Evolutionary conservation across 2,797 vertebrate genomes (phyloP).

Genomic region (Muscicapa striata): DNA sequence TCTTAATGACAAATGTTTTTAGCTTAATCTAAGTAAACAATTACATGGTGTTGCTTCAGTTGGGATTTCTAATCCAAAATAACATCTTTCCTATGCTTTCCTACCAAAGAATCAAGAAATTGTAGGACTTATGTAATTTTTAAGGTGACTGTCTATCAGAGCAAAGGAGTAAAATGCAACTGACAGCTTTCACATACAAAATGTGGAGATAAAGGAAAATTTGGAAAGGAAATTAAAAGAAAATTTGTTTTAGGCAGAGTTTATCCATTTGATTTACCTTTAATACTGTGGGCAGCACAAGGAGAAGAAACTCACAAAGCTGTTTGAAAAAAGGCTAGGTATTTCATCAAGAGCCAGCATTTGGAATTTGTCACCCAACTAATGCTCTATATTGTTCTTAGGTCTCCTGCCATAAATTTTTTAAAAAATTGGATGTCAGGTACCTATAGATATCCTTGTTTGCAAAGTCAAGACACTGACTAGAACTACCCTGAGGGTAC

Average conservation of each 20-base stretch:
- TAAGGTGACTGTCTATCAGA: neutral
- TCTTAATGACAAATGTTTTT: constrained; percentile 78
- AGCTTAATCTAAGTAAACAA: constrained; percentile 84
- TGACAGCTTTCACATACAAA: neutral
- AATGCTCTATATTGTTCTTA: neutral
- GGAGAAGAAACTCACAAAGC: neutral
- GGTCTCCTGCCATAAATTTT: neutral
- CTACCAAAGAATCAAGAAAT: neutral
- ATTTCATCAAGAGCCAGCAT: neutral
- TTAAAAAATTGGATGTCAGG: neutral
- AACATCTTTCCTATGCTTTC: constrained; percentile 64
- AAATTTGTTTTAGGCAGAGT: neutral
- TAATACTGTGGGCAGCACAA: neutral
- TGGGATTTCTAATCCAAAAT: constrained; percentile 74
- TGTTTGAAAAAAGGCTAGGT: neutral
- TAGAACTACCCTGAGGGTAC: neutral
- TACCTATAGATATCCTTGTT: neutral
- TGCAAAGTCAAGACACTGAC: neutral
- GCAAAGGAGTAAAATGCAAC: neutral
- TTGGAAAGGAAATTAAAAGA: neutral
- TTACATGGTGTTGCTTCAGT: constrained; percentile 81
- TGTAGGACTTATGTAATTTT: neutral
- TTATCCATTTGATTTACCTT: neutral
- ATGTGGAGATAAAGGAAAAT: neutral
- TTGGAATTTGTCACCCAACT: neutral